Evolutionary conservation across 2,888 invertebrate species (phyloP).

Genomic region (Mellilla xanthometata): DNA sequence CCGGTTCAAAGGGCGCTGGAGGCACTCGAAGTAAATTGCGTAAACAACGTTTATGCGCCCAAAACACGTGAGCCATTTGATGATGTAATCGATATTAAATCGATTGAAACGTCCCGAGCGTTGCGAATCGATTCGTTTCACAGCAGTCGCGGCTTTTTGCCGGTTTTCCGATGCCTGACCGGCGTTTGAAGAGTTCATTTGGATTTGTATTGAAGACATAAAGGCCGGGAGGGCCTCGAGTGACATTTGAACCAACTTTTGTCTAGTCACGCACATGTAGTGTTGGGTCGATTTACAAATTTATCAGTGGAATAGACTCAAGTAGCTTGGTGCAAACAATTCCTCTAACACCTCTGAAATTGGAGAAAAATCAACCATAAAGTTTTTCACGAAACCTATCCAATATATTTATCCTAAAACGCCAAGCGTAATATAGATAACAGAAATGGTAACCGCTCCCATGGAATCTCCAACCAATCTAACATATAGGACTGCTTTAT

Average conservation of each 20-base stretch:
- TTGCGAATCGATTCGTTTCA: slow-evolving; percentile 54
- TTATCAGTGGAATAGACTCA: too few species aligned
- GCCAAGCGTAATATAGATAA: too few species aligned
- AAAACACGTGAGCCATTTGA: slow-evolving; percentile 34
- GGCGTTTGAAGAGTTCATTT: slow-evolving; percentile 51
- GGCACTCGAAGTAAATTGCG: slow-evolving; percentile 26
- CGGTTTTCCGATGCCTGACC: slow-evolving; percentile 43
- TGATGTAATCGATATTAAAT: slow-evolving; percentile 59
- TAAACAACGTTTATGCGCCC: slow-evolving; percentile 34
- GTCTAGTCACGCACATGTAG: not conserved
- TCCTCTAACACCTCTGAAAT: too few species aligned
- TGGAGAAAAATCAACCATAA: too few species aligned
- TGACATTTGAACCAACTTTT: not conserved
- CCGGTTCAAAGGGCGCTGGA: slow-evolving; percentile 29
- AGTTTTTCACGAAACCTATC: too few species aligned
- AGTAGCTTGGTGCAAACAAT: too few species aligned
- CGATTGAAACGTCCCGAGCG: slow-evolving; percentile 50
- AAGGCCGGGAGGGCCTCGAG: too few species aligned
- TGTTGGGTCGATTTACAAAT: too few species aligned
- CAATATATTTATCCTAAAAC: too few species aligned
- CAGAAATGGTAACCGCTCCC: slow-evolving; percentile 23
- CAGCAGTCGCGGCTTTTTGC: slow-evolving; percentile 45
- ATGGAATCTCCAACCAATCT: slow-evolving; percentile 18
- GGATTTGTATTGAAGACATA: slow-evolving; percentile 22
- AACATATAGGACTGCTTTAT: slow-evolving; percentile 22